phyloP scores from a whole-genome alignment of 2,888 invertebrate species.

The Lucinisca nassula region DNA sequence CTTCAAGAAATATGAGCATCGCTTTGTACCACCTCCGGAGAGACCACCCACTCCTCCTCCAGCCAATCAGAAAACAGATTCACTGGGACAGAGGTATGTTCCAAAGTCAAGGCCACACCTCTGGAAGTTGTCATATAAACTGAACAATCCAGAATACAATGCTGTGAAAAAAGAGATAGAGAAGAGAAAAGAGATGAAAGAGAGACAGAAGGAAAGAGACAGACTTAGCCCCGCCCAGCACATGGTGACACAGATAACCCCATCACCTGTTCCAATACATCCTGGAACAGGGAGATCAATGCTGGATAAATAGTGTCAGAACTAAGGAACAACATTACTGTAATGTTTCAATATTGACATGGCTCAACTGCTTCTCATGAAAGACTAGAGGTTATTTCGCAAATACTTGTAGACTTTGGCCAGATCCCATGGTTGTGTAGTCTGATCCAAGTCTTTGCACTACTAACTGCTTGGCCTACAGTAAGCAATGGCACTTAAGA shows the following conservation, averaged over 20 bases:
- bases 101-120: slow-evolving; percentile 80
- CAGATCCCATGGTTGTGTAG: no score
- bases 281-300: not conserved
- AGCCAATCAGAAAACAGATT: slow-evolving; percentile 79
- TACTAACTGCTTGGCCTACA: no score
- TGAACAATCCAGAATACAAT: slow-evolving; percentile 84
- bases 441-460: no score
- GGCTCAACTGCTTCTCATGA: no score
- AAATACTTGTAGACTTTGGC: no score
- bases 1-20: slow-evolving; percentile 84
- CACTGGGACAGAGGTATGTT: slow-evolving; percentile 83
- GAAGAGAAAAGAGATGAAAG: slow-evolving; percentile 71
- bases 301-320: not conserved
- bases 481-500: no score
- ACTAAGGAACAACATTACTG: no score
- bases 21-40: slow-evolving; percentile 82
- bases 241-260: slow-evolving; percentile 53
- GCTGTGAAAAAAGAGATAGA: slow-evolving; percentile 79
- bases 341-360: no score
- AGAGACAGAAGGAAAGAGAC: slow-evolving; percentile 53
- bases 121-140: slow-evolving; percentile 85
- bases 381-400: no score
- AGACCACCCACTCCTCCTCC: slow-evolving; percentile 79
- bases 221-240: slow-evolving; percentile 61
- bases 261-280: slow-evolving; percentile 40